phyloP scores from a whole-genome alignment of 1,140 invertebrate species.

The Bradysia coprophila region DNA sequence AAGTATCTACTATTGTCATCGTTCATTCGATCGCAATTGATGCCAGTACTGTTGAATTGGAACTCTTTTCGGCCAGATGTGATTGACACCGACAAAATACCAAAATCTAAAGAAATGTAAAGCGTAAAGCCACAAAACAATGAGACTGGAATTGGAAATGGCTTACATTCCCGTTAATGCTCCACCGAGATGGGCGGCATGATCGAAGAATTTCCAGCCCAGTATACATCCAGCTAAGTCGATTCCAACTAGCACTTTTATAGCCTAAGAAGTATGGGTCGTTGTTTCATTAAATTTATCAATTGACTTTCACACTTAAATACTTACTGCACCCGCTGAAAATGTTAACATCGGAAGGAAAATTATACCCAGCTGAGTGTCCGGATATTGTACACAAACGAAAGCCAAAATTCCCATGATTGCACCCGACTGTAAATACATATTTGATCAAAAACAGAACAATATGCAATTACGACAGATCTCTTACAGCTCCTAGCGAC shows the following conservation, averaged over 20 bases:
- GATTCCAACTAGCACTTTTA: slow-evolving; percentile 68
- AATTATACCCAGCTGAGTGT: slow-evolving; percentile 69
- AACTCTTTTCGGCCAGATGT: neutral
- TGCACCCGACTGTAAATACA: slow-evolving; percentile 66
- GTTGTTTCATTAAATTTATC: slow-evolving; percentile 7
- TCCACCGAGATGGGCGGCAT: slow-evolving; percentile 95
- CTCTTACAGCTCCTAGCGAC: slow-evolving; percentile 80
- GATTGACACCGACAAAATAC: neutral
- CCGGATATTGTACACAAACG: slow-evolving; percentile 71
- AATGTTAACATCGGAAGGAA: slow-evolving; percentile 80
- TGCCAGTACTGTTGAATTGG: neutral
- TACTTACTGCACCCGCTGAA: slow-evolving; percentile 58
- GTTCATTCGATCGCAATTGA: slow-evolving; percentile 17
- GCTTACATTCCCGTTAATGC: slow-evolving; percentile 73
- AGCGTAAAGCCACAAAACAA: neutral
- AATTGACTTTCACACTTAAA: too few relatives aligned
- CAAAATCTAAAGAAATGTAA: neutral
- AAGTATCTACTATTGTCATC: too few relatives aligned
- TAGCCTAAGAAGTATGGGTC: slow-evolving; percentile 59
- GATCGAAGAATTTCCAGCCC: slow-evolving; percentile 88
- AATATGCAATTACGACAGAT: too few relatives aligned
- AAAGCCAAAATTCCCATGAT: slow-evolving; percentile 79
- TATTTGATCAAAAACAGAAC: slow-evolving; percentile 6
- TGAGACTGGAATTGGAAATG: neutral
- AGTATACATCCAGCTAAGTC: slow-evolving; percentile 66